Conservation (phyloP, 2,797 vertebrate genomes). For the Phataginus tetradactyla region DNA sequence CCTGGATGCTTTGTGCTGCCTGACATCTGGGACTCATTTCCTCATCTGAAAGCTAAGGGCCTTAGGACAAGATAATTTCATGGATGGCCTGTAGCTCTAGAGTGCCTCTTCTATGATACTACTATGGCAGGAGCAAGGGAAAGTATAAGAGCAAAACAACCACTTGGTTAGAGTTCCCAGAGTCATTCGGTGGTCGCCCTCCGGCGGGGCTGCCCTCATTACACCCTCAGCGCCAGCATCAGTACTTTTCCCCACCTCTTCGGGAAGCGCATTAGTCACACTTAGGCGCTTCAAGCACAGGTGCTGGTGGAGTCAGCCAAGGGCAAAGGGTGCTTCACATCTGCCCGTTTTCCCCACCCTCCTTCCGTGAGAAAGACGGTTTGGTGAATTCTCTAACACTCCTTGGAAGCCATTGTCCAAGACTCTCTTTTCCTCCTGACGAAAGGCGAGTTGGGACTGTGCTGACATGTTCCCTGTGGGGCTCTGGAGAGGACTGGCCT, state of each 20-base stretch:
- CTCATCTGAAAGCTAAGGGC: background rate
- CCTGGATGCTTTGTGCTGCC: background rate
- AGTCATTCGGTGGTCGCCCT: background rate
- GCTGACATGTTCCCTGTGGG: background rate
- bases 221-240: background rate
- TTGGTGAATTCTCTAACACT: background rate
- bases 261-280: background rate
- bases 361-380: background rate
- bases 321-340: background rate
- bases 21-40: conserved; percentile 41
- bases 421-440: background rate
- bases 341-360: background rate
- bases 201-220: background rate
- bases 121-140: background rate
- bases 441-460: background rate
- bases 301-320: background rate
- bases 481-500: background rate
- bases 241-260: background rate
- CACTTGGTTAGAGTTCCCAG: background rate
- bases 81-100: background rate
- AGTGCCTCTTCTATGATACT: background rate
- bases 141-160: background rate
- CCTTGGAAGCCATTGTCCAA: background rate
- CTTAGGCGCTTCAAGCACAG: background rate
- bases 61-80: background rate